Evolutionary conservation across 1,140 invertebrate species (phyloP).

Genomic region (Ostrea denselamellosa): DNA sequence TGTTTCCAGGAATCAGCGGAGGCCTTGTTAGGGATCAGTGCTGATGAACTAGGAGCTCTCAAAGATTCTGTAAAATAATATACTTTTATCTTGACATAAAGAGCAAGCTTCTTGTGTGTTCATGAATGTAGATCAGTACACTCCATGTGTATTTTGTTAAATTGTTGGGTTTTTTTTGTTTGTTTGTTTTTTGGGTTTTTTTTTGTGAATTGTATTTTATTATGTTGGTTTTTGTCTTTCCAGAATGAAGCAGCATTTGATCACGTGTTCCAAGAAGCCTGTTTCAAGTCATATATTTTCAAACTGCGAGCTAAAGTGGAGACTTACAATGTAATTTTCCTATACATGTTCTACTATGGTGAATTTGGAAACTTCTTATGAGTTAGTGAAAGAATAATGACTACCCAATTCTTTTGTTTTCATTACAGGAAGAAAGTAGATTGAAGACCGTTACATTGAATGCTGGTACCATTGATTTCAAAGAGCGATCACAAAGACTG

Average conservation of each 20-base stretch:
- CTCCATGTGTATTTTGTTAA: too few species aligned
- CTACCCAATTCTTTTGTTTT: slow-evolving; percentile 50
- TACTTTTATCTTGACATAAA: too few species aligned
- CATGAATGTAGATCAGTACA: too few species aligned
- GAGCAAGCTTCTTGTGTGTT: too few species aligned
- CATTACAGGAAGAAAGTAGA: slow-evolving; percentile 88
- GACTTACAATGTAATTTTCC: slow-evolving; percentile 87
- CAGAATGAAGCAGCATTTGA: slow-evolving; percentile 79
- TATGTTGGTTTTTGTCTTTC: slow-evolving; percentile 42
- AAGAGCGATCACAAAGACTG: slow-evolving; percentile 86
- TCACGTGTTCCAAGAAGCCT: slow-evolving; percentile 85
- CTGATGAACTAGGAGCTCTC: slow-evolving; percentile 85
- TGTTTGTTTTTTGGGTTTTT: too few species aligned
- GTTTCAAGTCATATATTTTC: slow-evolving; percentile 90
- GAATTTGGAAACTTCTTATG: neutral
- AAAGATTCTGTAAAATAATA: slow-evolving; percentile 66
- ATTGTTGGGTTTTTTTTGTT: too few species aligned
- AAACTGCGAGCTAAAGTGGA: slow-evolving; percentile 92
- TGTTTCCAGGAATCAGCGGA: slow-evolving; percentile 94
- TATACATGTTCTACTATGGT: neutral
- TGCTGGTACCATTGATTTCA: slow-evolving; percentile 86
- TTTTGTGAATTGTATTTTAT: too few species aligned
- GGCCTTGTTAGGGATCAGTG: slow-evolving; percentile 86
- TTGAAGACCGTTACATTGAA: slow-evolving; percentile 87
- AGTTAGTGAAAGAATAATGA: neutral